Evolutionary conservation across 2,113 vertebrate species (phyloP).

Genomic region (Dromiciops gliroides): DNA sequence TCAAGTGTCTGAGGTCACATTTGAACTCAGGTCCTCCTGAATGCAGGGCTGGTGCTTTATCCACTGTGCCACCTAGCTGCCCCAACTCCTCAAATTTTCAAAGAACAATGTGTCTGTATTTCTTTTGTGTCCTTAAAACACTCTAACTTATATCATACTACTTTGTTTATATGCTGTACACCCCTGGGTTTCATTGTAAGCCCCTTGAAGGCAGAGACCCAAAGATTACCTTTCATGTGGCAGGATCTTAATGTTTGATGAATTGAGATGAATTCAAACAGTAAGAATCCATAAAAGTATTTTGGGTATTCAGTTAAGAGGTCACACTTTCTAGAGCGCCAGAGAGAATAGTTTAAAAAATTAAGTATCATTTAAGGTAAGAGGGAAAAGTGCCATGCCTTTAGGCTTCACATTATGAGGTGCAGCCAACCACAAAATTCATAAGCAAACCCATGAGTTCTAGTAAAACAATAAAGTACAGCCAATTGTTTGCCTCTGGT

Average conservation of each 20-base stretch:
- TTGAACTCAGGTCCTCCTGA: too few species aligned
- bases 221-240: background rate
- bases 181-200: background rate
- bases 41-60: too few species aligned
- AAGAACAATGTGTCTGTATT: background rate
- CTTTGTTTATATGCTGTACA: background rate
- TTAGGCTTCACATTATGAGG: background rate
- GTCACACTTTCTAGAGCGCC: background rate
- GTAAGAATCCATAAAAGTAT: background rate
- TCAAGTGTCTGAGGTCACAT: too few species aligned
- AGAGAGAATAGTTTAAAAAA: background rate
- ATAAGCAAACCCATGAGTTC: slow-evolving; percentile 21
- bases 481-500: slow-evolving; percentile 47
- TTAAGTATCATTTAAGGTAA: background rate
- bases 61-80: too few species aligned
- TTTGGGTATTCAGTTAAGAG: background rate
- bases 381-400: background rate
- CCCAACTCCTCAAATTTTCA: background rate
- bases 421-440: slow-evolving; percentile 42
- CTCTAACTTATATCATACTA: background rate
- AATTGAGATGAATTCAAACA: background rate
- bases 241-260: background rate
- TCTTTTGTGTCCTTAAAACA: background rate
- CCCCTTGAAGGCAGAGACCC: background rate
- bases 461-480: slow-evolving; percentile 44